Conservation (phyloP, 2,888 invertebrate genomes). For the Epinotia brunnichana region DNA sequence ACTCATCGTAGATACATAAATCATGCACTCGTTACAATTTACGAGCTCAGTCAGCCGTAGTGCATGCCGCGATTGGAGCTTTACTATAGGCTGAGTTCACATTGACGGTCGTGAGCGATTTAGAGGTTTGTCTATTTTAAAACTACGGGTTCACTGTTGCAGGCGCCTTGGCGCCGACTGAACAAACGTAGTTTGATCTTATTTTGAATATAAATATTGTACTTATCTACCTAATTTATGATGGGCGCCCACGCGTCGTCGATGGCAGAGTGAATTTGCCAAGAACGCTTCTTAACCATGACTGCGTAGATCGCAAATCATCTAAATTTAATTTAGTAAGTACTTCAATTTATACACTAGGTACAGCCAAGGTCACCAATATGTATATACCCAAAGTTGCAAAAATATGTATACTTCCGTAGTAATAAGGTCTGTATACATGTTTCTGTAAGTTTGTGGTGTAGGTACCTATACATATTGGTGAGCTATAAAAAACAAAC, state of each 20-base stretch:
- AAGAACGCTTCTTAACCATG: background rate
- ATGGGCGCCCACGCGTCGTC: background rate
- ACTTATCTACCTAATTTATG: background rate
- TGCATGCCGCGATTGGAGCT: conserved; percentile 69
- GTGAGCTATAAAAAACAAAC: too few species aligned
- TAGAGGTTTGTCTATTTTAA: conserved; percentile 1
- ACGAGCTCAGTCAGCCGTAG: conserved; percentile 70
- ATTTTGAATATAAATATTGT: too few species aligned
- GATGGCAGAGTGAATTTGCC: background rate
- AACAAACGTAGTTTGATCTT: background rate
- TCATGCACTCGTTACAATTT: conserved; percentile 82
- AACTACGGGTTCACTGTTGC: background rate
- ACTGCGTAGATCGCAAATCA: too few species aligned
- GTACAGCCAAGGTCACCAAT: too few species aligned
- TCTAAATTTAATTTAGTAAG: too few species aligned
- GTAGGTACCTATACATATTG: too few species aligned
- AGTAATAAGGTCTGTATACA: too few species aligned
- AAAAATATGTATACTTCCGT: too few species aligned
- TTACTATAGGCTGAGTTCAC: conserved; percentile 67
- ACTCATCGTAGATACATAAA: conserved; percentile 63
- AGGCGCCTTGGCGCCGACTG: too few species aligned
- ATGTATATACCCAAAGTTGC: too few species aligned
- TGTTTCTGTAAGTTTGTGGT: too few species aligned
- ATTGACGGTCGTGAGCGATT: conserved; percentile 62
- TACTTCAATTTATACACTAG: too few species aligned